Evolutionary conservation across 2,797 vertebrate species (phyloP), one percentile per base, ranked within the genome.

Genomic region (Mus spretus): DNA sequence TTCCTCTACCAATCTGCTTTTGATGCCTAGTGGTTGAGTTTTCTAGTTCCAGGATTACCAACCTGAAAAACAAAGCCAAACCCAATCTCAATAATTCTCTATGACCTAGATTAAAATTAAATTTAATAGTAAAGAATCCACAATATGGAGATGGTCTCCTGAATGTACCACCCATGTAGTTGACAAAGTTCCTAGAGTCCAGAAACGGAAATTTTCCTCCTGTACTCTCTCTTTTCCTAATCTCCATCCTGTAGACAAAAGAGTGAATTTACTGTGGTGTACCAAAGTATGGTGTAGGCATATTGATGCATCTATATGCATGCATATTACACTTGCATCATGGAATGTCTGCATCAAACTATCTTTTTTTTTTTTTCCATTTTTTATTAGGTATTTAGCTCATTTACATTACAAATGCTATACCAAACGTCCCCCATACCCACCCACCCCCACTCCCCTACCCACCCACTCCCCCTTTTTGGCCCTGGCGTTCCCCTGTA

Each of bases 11-110:
- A 91, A 75, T 37, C 17, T 6, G 40, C 10, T 61, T 19, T 92
- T 13, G 26, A 26, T 78, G 14, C 59, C n/a, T 40, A 92, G 7
- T 44, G n/a, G 47, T 0, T 40, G 22, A 85, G 83, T 91, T n/a
- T 90, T n/a, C 78, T 92, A 91, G 57, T 92, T 26, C 65, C 28
- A 91, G 22, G 1, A 47, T 65, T 19, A 31, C 28, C 26, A 79
- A 79, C 37, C 72, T 84, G 31, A 47, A 92, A 96, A 94, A 61
- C 9, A 95, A 90, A 91, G 53, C 13, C 79, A 83, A 90, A 89
- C 70, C 12, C 82, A 84, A 80, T 77, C 61, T 37, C 82, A 88
- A 20, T 78, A 7, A 74, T 82, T 90, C 2, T 17, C 24, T 19
- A 26, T 79, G 65, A 57, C 9, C 17, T 57, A 82, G 13, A 50